These are phyloP conservation scores for Oreochromis aureus DNA, from an alignment of 2,113 vertebrate species.

Conservation along the genomic window DNA sequence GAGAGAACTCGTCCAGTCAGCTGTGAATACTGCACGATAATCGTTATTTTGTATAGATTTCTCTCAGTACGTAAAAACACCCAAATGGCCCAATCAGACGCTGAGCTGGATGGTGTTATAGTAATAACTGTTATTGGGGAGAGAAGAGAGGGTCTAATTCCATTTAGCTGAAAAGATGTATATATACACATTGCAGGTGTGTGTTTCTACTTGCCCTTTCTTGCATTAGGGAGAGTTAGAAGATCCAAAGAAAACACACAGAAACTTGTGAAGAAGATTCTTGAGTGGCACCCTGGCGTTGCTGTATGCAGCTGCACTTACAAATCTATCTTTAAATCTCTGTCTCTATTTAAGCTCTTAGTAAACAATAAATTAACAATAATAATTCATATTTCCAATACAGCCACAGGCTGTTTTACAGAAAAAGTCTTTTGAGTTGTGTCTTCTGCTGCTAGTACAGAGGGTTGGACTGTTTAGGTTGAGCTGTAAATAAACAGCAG, in stretches of 20 bases:
- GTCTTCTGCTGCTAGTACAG: not conserved
- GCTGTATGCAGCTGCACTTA: slow-evolving; percentile 6
- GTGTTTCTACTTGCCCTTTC: slow-evolving; percentile 60
- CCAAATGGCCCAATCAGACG: slow-evolving; percentile 23
- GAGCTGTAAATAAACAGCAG: not conserved
- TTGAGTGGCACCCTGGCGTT: slow-evolving; percentile 28
- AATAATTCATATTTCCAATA: not conserved
- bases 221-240: not conserved
- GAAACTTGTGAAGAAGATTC: slow-evolving; percentile 31
- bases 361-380: slow-evolving; percentile 4
- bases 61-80: slow-evolving; percentile 20
- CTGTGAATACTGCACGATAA: slow-evolving; percentile 41
- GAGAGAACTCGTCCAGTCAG: slow-evolving; percentile 13
- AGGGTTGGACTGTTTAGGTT: not conserved
- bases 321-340: not conserved
- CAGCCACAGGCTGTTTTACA: not conserved
- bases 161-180: slow-evolving; percentile 12
- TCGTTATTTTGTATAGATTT: slow-evolving; percentile 52
- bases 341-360: slow-evolving; percentile 8
- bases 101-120: not conserved
- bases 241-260: slow-evolving; percentile 39
- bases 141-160: slow-evolving; percentile 4
- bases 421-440: not conserved
- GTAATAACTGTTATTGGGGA: slow-evolving; percentile 56
- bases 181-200: slow-evolving; percentile 30